Evolutionary conservation across 2,888 invertebrate species (phyloP).

Genomic region (Chymomyza fuscimana): DNA sequence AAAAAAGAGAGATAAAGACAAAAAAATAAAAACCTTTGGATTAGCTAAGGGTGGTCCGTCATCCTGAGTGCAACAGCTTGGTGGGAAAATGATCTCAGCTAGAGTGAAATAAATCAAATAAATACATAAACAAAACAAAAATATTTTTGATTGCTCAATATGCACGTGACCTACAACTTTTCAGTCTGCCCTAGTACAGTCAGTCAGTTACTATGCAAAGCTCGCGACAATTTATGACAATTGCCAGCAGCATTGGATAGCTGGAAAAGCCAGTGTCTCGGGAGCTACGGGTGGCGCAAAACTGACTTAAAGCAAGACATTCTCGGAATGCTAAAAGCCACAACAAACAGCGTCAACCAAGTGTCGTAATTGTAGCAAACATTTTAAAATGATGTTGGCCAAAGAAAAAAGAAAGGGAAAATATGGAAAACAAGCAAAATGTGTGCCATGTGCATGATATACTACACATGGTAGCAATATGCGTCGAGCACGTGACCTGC

Average conservation of each 20-base stretch:
- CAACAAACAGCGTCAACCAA: background rate
- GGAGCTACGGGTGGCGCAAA: background rate
- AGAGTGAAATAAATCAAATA: no score
- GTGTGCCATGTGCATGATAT: background rate
- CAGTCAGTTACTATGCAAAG: slow-evolving; percentile 27
- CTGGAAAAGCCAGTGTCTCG: slow-evolving; percentile 1
- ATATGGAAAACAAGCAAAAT: background rate
- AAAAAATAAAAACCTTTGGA: no score
- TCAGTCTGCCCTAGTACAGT: slow-evolving; percentile 28
- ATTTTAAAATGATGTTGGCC: slow-evolving; percentile 24
- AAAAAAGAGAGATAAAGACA: no score
- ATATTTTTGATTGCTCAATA: no score
- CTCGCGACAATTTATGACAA: slow-evolving; percentile 54
- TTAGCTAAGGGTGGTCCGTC: no score
- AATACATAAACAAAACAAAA: no score
- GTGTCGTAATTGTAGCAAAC: slow-evolving; percentile 45
- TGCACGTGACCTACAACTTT: no score
- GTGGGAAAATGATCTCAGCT: no score
- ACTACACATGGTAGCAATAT: background rate
- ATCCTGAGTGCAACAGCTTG: no score
- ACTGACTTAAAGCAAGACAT: slow-evolving; percentile 52
- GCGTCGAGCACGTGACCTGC: slow-evolving; percentile 55
- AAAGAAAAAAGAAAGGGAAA: background rate
- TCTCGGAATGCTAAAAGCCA: slow-evolving; percentile 6
- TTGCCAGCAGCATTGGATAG: slow-evolving; percentile 14